Evolutionary conservation across 2,797 vertebrate species (phyloP).

Genomic region (Geotria australis): DNA sequence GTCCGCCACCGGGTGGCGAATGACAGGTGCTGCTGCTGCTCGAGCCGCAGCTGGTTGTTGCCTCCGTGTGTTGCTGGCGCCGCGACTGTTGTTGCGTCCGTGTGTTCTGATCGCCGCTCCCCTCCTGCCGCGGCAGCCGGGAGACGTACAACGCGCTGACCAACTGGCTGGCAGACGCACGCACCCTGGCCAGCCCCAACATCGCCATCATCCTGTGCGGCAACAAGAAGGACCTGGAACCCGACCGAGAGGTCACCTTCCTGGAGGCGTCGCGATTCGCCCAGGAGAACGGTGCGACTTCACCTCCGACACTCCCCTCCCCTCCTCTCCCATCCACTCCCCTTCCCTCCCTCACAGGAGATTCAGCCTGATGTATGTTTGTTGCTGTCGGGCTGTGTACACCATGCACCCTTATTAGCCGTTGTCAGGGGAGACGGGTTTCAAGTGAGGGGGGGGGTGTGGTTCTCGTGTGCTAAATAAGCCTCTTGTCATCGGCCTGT

Average conservation of each 20-base stretch:
- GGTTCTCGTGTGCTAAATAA: too few relatives aligned
- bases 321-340: too few relatives aligned
- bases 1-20: too few relatives aligned
- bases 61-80: too few relatives aligned
- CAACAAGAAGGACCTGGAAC: conserved; percentile 71
- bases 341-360: background rate
- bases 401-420: too few relatives aligned
- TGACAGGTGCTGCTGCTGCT: too few relatives aligned
- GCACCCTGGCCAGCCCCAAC: conserved; percentile 67
- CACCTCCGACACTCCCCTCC: background rate
- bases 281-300: conserved; percentile 42
- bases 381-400: too few relatives aligned
- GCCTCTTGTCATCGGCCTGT: too few relatives aligned
- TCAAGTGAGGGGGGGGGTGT: too few relatives aligned
- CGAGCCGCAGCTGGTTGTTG: too few relatives aligned
- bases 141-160: conserved; percentile 74
- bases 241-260: conserved; percentile 63
- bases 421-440: too few relatives aligned
- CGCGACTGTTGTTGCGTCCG: background rate
- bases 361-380: background rate
- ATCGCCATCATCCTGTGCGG: conserved; percentile 73
- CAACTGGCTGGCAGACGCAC: conserved; percentile 60
- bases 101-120: conserved; percentile 1
- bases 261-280: conserved; percentile 67
- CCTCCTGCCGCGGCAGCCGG: conserved; percentile 15